Base-by-base conservation (phyloP, 2,888 invertebrate species). In the Amblyjoppa fuscipennis region DNA sequence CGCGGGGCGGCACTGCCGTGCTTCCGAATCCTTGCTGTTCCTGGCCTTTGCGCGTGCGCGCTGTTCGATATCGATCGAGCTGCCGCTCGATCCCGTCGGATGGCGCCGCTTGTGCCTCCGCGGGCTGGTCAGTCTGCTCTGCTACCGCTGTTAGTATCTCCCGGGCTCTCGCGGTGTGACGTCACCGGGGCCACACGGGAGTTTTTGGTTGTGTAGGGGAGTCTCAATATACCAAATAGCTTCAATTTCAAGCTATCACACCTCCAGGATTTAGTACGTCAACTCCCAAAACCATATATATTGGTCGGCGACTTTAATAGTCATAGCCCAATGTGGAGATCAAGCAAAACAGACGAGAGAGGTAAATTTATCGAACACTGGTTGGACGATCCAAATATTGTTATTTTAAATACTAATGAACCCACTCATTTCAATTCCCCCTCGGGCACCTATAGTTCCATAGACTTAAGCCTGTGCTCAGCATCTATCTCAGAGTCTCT, bases 301-400 rank as follows among this genome's bases (percentile, higher is more conserved):
- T 38, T 89, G 2, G 28, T 89, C 11, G 90, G 90, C 1, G 90
- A 91, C 68, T 88, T 90, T 25, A 90, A 89, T 59, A 86, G 85
- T 31, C 86, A 89, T 61, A 83, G 79, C 56, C 25, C 70, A 0
- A 4, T 84, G 0, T 90, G 87, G 87, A 86, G 89, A 11, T 88
- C 86, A 16, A 41, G 49, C 4, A 79, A 84, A 69, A 25, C 1
- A 3, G 49, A 49, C 28, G 25, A 45, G 25, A 41, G 28, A 45
- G 49, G 49, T 38, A 68, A 68, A 68, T 45, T 68, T 9, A 41
- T 45, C 9, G 41, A 68, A 34, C 68, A 25, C 7, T 68, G 20
- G 3, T 28, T 88, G 31, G 82, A 89, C 49, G 69, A 81, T 49
- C 16, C 11, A 11, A 74, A 88, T n/a, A 34, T 89, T 13, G 61